A percentile compares a stretch with the other conserved stretches of the same genome.
Conservation (phyloP, 1,140 invertebrate species). For the Drosophila willistoni region DNA sequence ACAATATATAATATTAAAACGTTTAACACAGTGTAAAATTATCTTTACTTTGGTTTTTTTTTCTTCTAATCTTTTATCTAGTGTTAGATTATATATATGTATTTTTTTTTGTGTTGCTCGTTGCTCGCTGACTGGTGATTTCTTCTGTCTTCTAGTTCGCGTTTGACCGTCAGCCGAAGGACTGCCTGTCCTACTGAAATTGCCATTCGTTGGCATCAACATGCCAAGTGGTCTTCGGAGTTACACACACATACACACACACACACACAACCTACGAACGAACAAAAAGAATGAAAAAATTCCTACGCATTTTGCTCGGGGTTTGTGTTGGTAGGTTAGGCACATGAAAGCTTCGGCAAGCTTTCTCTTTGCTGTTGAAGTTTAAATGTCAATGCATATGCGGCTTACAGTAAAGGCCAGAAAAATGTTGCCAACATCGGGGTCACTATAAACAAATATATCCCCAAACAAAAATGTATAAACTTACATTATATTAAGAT, state of each 20-base stretch:
- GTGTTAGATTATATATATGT: neutral
- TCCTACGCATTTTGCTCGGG: slow-evolving; percentile 65
- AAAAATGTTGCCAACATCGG: slow-evolving; percentile 15
- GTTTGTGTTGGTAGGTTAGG: slow-evolving; percentile 71
- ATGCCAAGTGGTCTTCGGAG: slow-evolving; percentile 49
- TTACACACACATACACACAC: slow-evolving; percentile 38
- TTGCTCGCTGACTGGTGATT: slow-evolving; percentile 41
- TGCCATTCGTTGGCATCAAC: slow-evolving; percentile 53
- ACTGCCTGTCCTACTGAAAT: slow-evolving; percentile 78
- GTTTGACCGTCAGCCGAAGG: slow-evolving; percentile 78
- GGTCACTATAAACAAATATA: neutral
- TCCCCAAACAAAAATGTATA: neutral
- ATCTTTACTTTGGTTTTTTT: slow-evolving; percentile 23
- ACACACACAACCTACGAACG: slow-evolving; percentile 46
- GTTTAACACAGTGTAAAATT: neutral
- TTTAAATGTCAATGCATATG: slow-evolving; percentile 48
- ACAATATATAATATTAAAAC: neutral
- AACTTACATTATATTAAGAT: neutral
- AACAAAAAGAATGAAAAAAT: slow-evolving; percentile 33
- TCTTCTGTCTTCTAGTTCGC: slow-evolving; percentile 66
- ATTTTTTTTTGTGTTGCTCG: slow-evolving; percentile 18
- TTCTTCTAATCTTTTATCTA: neutral
- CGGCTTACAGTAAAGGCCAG: slow-evolving; percentile 30
- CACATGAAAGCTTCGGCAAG: slow-evolving; percentile 65
- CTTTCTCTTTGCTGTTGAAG: slow-evolving; percentile 41